These are phyloP conservation scores for Xiphorhynchus elegans DNA, from an alignment of 2,113 vertebrate genomes.

Conservation along the genomic window DNA sequence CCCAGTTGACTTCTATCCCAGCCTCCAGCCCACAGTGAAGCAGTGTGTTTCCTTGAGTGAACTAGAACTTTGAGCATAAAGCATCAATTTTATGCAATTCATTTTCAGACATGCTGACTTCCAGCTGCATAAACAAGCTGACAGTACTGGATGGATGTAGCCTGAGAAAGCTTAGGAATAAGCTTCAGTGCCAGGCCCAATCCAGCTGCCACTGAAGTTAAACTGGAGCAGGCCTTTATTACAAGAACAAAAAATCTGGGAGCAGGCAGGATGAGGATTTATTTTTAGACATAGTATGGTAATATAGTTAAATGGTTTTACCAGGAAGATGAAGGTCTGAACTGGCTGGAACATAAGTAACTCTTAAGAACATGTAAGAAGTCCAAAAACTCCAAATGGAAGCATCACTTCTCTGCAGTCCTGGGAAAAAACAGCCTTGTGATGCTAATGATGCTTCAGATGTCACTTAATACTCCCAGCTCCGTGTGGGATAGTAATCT, in stretches of 20 bases:
- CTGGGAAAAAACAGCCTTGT: constrained; percentile 1
- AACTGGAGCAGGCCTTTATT: neutral
- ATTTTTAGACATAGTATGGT: constrained; percentile 35
- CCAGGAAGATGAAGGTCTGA: constrained; percentile 26
- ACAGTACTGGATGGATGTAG: neutral
- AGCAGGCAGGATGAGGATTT: neutral
- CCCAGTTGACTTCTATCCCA: neutral
- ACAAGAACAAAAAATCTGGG: neutral
- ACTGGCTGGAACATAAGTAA: neutral
- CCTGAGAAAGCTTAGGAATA: constrained; percentile 32
- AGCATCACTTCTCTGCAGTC: neutral
- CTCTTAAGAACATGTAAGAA: neutral
- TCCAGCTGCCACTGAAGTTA: constrained; percentile 12
- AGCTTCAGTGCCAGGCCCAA: neutral
- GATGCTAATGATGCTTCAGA: constrained; percentile 29
- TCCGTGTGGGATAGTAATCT: neutral
- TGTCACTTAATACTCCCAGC: constrained; percentile 9
- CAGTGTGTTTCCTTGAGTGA: neutral
- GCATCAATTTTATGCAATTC: constrained; percentile 8
- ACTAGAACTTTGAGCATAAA: constrained; percentile 10
- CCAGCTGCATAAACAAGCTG: constrained; percentile 59
- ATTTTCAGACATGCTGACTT: constrained; percentile 6
- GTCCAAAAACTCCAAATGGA: neutral
- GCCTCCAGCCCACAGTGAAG: neutral
- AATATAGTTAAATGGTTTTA: constrained; percentile 33